phyloP scores from a whole-genome alignment of 2,888 invertebrate species.

The Athripsodes cinereus region DNA sequence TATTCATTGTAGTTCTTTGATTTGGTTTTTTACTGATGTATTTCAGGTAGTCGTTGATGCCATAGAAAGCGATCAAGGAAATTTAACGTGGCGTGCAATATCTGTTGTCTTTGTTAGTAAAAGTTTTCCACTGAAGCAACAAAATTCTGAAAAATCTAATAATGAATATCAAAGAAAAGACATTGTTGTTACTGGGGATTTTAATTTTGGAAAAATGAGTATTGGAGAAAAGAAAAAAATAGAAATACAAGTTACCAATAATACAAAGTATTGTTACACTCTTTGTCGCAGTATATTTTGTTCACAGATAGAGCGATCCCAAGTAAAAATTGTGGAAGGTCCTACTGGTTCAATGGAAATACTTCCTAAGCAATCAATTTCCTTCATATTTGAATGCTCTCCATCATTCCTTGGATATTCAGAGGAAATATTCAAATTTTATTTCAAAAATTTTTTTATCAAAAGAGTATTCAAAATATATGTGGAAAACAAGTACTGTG shows the following conservation, averaged over 20 bases:
- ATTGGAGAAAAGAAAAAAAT: constrained; percentile 41
- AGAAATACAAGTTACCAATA: constrained; percentile 44
- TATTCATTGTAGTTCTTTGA: no score
- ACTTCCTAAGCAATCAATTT: constrained; percentile 35
- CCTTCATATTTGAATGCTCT: constrained; percentile 46
- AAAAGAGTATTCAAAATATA: constrained; percentile 53
- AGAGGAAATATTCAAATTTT: constrained; percentile 55
- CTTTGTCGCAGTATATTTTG: constrained; percentile 49
- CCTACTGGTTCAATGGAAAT: constrained; percentile 34
- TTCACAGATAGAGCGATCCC: constrained; percentile 48
- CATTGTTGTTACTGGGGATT: constrained; percentile 47
- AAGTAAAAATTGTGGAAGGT: constrained; percentile 37
- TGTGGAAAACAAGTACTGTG: constrained; percentile 34
- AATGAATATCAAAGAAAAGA: constrained; percentile 42
- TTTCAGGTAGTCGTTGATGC: constrained; percentile 41
- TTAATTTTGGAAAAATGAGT: constrained; percentile 37
- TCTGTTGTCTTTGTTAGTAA: constrained; percentile 34
- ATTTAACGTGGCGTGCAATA: constrained; percentile 55
- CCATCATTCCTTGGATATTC: constrained; percentile 56
- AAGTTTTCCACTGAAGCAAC: background rate
- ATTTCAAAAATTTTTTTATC: constrained; percentile 56
- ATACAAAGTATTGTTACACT: constrained; percentile 40
- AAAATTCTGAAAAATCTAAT: background rate
- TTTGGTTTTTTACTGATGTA: no score
- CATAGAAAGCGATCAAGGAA: constrained; percentile 65